Base-by-base conservation (phyloP, 2,888 invertebrate genomes). In the Drosophila neonasuta region DNA sequence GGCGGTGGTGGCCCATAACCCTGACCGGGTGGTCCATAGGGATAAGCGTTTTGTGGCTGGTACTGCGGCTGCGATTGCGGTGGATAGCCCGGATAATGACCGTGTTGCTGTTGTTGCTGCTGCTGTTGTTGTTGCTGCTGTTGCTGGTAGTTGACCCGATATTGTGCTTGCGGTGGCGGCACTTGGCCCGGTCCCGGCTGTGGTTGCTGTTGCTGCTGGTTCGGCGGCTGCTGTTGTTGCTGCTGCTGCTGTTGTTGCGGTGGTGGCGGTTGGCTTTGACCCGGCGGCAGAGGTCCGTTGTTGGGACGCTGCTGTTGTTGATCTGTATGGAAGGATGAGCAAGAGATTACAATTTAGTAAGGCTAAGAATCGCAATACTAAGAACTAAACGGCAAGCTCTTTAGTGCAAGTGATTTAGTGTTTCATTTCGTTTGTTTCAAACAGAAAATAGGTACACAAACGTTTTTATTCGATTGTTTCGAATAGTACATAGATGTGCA, bases 1-100 rank as follows among this genome's bases (percentile, higher is more conserved):
- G 94, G 92, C 8, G 93, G 94, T 20, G 88, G 89, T 2, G 89
- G 89, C 0, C 89, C 89, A 79, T 94, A 94, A 4, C 93, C 88
- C 74, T 90, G 91, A 0, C 89, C 67, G n/a, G 91, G 91, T 6
- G 90, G 90, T 1, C 90, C 90, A 60, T 91, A 91, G 0, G 93
- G 93, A 82, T 94, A 94, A 3, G 93, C 93, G 52, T 93, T 91
- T 71, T 91, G 92, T 34, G 93, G 93, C 59, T 94, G 93, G 80
- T 94, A 94, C 30, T 90, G 89, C 15, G 89, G 88, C 66, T 88
- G 88, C 82, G 89, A 91, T 41, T 94, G 93, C 20, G 90, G 90
- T 20, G 94, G 91, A 83, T 91, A 91, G 9, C 91, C 90, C 88
- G 81, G 93, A 91, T 80, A 93, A 91, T 93, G 89, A 88, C 83